Conservation (phyloP, 2,888 invertebrate genomes). For the Sericinus montela region DNA sequence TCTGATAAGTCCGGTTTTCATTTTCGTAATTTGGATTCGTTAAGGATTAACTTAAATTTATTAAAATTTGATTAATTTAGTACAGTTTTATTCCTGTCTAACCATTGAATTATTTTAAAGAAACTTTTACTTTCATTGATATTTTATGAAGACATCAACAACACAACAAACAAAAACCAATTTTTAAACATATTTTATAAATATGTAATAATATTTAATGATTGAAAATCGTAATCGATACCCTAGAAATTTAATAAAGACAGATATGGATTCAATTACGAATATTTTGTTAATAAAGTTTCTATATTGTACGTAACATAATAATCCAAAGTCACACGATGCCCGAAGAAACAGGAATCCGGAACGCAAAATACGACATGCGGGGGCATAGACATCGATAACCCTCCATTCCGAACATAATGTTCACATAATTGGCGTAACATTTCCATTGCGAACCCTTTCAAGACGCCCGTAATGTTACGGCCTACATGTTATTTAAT, state of each 20-base stretch:
- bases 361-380: slow-evolving; percentile 6
- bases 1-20: background rate
- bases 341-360: slow-evolving; percentile 5
- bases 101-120: no score
- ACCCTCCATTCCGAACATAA: slow-evolving; percentile 73
- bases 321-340: slow-evolving; percentile 10
- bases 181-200: no score
- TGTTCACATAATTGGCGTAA: slow-evolving; percentile 78
- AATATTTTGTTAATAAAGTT: background rate
- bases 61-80: no score
- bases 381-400: slow-evolving; percentile 54
- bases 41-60: no score
- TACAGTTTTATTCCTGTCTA: no score
- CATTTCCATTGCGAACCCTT: slow-evolving; percentile 76
- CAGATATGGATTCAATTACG: background rate
- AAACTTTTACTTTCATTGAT: no score
- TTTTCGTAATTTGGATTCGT: background rate
- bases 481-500: slow-evolving; percentile 78
- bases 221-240: no score
- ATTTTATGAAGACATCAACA: no score
- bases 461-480: slow-evolving; percentile 73
- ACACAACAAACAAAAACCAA: no score
- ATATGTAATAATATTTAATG: background rate
- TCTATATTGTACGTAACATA: slow-evolving; percentile 1
- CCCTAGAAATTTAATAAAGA: background rate